These are phyloP conservation scores for Plemyria rubiginata DNA, from an alignment of 2,888 invertebrate genomes.

Conservation along the genomic window DNA sequence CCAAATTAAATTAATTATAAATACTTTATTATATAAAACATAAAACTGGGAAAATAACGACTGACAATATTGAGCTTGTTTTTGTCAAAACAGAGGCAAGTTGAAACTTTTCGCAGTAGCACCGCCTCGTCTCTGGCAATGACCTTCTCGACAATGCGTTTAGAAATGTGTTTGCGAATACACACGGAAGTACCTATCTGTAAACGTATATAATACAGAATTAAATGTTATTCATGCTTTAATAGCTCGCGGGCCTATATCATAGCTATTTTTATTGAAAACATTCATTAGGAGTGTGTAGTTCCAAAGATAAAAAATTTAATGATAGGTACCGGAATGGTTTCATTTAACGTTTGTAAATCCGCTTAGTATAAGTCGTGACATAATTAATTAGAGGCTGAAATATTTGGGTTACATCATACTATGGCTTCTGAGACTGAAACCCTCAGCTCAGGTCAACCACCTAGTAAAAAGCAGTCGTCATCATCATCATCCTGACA, in stretches of 20 bases:
- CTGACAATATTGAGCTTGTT: no score
- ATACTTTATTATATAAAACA: no score
- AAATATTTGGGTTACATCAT: conserved; percentile 33
- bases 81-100: neutral
- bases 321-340: no score
- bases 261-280: neutral
- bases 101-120: conserved; percentile 29
- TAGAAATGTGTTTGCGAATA: conserved; percentile 33
- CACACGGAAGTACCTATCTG: conserved; percentile 12
- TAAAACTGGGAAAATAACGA: no score
- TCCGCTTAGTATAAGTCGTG: conserved; percentile 24
- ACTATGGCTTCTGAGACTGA: conserved; percentile 19
- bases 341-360: conserved; percentile 12
- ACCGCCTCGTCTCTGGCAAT: conserved; percentile 28
- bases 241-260: neutral
- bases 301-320: no score
- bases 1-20: no score
- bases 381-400: conserved; percentile 18
- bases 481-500: no score
- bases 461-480: no score
- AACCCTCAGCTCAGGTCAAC: neutral
- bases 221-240: conserved; percentile 1
- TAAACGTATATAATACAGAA: conserved; percentile 8
- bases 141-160: conserved; percentile 35
- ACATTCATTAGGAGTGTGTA: no score